Base-by-base conservation (phyloP, 1,140 invertebrate species). In the Microplitis demolitor region DNA sequence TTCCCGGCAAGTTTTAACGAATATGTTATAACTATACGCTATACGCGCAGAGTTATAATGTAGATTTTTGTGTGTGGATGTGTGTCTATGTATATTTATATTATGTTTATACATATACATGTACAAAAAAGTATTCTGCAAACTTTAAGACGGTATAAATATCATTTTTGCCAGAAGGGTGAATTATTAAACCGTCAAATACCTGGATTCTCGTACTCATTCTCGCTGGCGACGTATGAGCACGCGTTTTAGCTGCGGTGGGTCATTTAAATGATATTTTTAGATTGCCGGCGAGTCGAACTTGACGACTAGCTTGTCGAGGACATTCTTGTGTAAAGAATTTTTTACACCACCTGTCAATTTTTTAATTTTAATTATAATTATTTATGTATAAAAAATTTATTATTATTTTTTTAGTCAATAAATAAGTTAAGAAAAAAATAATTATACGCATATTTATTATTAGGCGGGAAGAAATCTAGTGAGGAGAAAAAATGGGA, bases 221-320 rank as follows among this genome's bases (percentile, higher is more conserved):
- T 58, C 61, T 63, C 16, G 56, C 45, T 63, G 45, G 24, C 34
- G 45, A 45, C 45, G 24, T 51, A 53, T 24, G 71, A 51, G 50
- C 33, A 56, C 69, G 62, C 73, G 72, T 74, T 76, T 77, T 76
- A 74, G 60, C 24, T 54, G 63, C 70, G 71, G 73, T 78, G 72
- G 78, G 77, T 82, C 75, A 79, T 81, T 82, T 81, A 76, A 78
- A 79, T 69, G 71, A 69, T 84, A 84, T 83, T 83, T 84, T 84
- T 84, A 84, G 82, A 78, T 71, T 71, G 77, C 78, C 80, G 76
- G 79, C 80, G 76, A 79, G 77, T 76, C 79, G 78, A 79, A 82
- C 78, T 76, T 78, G 75, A 76, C 67, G 71, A 64, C 24, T 61
- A 58, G 54, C 53, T 37, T 50, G 50, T 61, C 24, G 54, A 66